These are phyloP conservation scores for Acanthosoma haemorrhoidale DNA, from an alignment of 2,888 invertebrate species.

Conservation along the genomic window DNA sequence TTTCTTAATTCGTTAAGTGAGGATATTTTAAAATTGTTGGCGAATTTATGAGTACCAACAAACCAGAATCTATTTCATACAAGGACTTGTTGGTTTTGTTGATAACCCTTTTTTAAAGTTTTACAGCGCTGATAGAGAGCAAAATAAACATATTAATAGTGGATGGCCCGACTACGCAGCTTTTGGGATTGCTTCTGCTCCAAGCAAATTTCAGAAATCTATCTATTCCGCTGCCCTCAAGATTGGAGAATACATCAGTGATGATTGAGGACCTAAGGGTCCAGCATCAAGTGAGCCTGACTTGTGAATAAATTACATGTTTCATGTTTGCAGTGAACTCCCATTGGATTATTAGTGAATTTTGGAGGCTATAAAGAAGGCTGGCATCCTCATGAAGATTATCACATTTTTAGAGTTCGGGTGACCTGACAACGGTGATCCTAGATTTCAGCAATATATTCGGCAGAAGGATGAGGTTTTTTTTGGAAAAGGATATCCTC, in stretches of 20 bases:
- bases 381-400: neutral
- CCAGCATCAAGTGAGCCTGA: neutral
- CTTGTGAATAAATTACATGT: neutral
- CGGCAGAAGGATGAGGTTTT: too few species aligned
- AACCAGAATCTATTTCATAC: too few species aligned
- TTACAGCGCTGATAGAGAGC: neutral
- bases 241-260: slow-evolving; percentile 40
- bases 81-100: too few species aligned
- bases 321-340: neutral
- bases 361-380: neutral
- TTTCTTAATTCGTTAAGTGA: too few species aligned
- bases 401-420: neutral
- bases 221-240: slow-evolving; percentile 44
- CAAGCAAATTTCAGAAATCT: slow-evolving; percentile 36
- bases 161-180: neutral
- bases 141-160: neutral
- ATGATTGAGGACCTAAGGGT: slow-evolving; percentile 33
- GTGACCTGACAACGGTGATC: neutral
- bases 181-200: slow-evolving; percentile 42
- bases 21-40: too few species aligned
- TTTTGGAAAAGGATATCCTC: too few species aligned
- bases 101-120: neutral
- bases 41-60: too few species aligned
- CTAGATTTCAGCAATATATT: neutral
- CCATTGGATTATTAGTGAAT: neutral